Evolutionary conservation across 2,797 vertebrate species (phyloP).

Genomic region (Aotus griseimembra): DNA sequence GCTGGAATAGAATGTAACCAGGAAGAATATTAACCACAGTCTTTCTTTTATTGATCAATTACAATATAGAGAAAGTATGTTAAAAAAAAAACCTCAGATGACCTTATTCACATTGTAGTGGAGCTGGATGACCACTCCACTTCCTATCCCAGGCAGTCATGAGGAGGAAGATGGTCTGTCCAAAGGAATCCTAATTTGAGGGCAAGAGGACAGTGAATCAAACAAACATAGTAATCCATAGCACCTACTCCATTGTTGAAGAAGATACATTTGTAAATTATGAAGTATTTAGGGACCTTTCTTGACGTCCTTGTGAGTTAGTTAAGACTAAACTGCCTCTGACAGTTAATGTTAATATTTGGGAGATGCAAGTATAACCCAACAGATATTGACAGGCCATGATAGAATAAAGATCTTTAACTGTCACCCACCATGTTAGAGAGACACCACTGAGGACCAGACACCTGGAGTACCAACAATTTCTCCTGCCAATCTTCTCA

Average conservation of each 20-base stretch:
- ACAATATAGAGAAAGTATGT: not conserved
- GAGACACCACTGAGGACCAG: not conserved
- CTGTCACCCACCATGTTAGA: not conserved
- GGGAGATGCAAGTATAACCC: not conserved
- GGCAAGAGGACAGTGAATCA: not conserved
- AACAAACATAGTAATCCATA: not conserved
- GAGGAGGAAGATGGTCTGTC: not conserved
- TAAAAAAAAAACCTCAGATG: not conserved
- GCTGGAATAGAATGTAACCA: not conserved
- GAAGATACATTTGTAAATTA: not conserved
- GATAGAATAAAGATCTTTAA: not conserved
- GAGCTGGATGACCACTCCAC: not conserved
- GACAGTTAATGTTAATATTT: not conserved
- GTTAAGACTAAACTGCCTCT: not conserved
- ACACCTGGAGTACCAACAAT: not conserved
- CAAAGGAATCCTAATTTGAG: not conserved
- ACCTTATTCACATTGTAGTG: not conserved
- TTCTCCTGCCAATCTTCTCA: not conserved
- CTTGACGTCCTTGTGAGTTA: not conserved
- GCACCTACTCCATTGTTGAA: not conserved
- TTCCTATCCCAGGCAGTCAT: not conserved
- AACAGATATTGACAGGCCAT: not conserved
- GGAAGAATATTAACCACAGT: not conserved
- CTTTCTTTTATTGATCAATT: conserved; percentile 27
- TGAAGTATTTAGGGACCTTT: not conserved